A percentile compares a stretch with the other conserved stretches of the same genome.
Evolutionary conservation across 2,113 vertebrate genomes (phyloP).

Genomic region (Odocoileus hemionus): DNA sequence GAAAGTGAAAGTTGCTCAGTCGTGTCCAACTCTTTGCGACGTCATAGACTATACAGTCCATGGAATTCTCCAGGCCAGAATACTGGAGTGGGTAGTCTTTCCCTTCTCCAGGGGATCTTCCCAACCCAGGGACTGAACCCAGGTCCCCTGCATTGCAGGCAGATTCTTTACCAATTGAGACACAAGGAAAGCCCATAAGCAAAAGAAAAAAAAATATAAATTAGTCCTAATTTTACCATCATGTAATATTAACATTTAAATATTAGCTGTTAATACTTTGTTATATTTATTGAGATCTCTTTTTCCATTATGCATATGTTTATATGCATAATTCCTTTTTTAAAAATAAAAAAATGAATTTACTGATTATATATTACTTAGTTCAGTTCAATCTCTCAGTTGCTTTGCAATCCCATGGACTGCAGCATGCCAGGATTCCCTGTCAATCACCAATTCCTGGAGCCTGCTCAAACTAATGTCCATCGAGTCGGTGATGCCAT

Average conservation of each 20-base stretch:
- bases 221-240: not conserved
- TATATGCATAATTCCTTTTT: not conserved
- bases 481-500: not conserved
- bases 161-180: not conserved
- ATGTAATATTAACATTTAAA: not conserved
- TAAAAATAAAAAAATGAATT: not conserved
- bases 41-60: not conserved
- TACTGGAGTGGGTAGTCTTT: not conserved
- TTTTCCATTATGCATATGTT: not conserved
- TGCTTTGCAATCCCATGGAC: not conserved
- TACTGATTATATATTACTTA: not conserved
- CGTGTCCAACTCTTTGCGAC: accelerated
- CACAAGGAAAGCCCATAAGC: not conserved
- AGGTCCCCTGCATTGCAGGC: not conserved
- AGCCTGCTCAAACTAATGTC: not conserved
- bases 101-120: not conserved
- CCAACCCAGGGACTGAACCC: not conserved
- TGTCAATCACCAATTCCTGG: not conserved
- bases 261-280: not conserved
- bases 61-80: not conserved
- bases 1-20: not conserved
- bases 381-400: not conserved
- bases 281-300: not conserved
- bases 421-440: not conserved
- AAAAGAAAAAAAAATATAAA: constrained; percentile 10